These are phyloP conservation scores for Brienomyrus brachyistius DNA, from an alignment of 2,113 vertebrate species.

Conservation along the genomic window DNA sequence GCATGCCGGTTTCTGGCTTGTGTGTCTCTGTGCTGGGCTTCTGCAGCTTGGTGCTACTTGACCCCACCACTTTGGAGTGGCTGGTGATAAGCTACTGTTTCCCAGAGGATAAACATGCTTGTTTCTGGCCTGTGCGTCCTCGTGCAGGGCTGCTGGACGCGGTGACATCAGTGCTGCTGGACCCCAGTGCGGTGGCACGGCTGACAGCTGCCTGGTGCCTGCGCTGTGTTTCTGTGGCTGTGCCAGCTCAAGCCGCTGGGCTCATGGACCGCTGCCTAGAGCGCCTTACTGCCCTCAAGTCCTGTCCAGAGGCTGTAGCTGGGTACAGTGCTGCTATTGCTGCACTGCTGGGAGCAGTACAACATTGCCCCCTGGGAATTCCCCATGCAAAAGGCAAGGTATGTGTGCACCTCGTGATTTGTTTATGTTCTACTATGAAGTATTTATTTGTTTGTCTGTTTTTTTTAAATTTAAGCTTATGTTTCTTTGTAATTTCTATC, in stretches of 20 bases:
- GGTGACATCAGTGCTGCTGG: constrained; percentile 69
- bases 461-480: not conserved
- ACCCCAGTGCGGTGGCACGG: constrained; percentile 67
- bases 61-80: not conserved
- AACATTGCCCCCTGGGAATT: constrained; percentile 79
- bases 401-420: constrained; percentile 18
- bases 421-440: not conserved
- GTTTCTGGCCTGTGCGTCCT: constrained; percentile 15
- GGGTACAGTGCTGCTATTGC: constrained; percentile 84
- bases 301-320: constrained; percentile 77
- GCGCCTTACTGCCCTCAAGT: constrained; percentile 66
- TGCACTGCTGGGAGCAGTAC: constrained; percentile 77
- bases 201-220: constrained; percentile 86
- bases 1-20: not conserved
- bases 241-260: constrained; percentile 67
- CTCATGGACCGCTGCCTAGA: constrained; percentile 81
- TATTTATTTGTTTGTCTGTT: not conserved
- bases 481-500: not conserved
- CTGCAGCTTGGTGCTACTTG: not conserved
- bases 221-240: constrained; percentile 70
- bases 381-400: constrained; percentile 85
- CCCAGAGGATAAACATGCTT: not conserved
- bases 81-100: not conserved
- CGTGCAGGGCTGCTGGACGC: constrained; percentile 74
- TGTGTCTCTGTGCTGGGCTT: not conserved